Evolutionary conservation across 2,797 vertebrate genomes (phyloP), one percentile per base, ranked within the genome.

Genomic region (Streptopelia turtur): DNA sequence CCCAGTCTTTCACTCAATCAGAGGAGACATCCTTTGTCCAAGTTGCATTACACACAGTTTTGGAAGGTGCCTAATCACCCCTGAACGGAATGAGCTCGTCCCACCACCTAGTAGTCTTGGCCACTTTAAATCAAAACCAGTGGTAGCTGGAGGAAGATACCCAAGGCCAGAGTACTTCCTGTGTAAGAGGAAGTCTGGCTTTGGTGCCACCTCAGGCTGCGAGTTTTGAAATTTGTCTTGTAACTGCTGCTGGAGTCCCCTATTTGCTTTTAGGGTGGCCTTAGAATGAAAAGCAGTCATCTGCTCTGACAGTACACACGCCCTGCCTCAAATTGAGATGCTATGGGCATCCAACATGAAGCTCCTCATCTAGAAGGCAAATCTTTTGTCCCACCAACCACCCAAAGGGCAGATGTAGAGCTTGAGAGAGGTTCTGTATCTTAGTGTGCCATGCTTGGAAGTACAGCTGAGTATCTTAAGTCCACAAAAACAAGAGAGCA

Each of bases 361-460:
- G 33, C 31, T 79, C 6, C 43, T 69, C 10, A 16, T 14, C 57
- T 49, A 33, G 30, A 86, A 70, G 25, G 76, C 11, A 52, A 24
- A 6, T 53, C 27, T 18, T 77, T 76, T 53, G 14, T 77, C 20
- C n/a, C 78, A 6, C 15, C 3, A 2, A 2, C 20, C 15, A 35
- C 59, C 6, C n/a, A 30, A 76, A 76, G 4, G 8, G 10, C 57
- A 49, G 7, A 16, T 35, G 4, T 4, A 18, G 66, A 65, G 15
- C 11, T 72, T 59, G 35, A 64, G 27, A 75, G 47, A 41, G 27
- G 5, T 85, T 84, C 39, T 52, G 1, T 76, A 8, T 69, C 22
- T 61, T 69, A 28, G 33, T 28, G 18, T 28, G 3, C 33, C 12
- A 11, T 0, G 0, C 24, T 45, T 76, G 12, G 6, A 27, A 59